phyloP scores from a whole-genome alignment of 2,888 invertebrate genomes.

The Leptopilina drosophilae region DNA sequence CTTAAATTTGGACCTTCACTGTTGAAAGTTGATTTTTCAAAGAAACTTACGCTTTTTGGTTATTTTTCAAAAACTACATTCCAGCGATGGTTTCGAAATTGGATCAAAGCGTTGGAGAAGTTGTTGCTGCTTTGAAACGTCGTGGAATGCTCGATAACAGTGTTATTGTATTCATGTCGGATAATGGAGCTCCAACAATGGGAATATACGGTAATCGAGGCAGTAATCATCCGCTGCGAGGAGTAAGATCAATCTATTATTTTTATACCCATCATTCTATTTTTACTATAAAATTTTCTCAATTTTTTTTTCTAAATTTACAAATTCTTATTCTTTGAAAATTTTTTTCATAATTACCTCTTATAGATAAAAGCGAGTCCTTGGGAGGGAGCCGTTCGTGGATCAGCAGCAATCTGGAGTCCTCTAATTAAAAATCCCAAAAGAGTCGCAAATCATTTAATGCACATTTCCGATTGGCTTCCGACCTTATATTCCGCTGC shows the following conservation, averaged over 20 bases:
- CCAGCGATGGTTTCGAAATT: slow-evolving; percentile 90
- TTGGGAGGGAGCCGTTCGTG: slow-evolving; percentile 82
- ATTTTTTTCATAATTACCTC: no score
- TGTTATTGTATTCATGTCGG: slow-evolving; percentile 90
- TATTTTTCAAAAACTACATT: not conserved
- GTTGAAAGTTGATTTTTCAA: no score
- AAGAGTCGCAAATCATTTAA: slow-evolving; percentile 78
- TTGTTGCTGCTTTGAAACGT: slow-evolving; percentile 83
- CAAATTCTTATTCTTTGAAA: no score
- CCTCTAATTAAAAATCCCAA: slow-evolving; percentile 75
- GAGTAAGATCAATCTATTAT: slow-evolving; percentile 78
- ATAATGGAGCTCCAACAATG: slow-evolving; percentile 90
- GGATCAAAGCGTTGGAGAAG: slow-evolving; percentile 89
- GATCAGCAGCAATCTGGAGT: slow-evolving; percentile 80
- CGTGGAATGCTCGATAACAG: slow-evolving; percentile 87
- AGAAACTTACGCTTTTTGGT: no score
- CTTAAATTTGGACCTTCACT: no score
- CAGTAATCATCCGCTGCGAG: slow-evolving; percentile 88
- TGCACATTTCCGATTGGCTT: slow-evolving; percentile 81
- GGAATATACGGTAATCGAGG: slow-evolving; percentile 86
- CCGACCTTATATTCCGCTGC: slow-evolving; percentile 80
- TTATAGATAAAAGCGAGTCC: slow-evolving; percentile 80
- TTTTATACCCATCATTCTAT: no score
- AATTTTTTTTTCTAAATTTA: no score
- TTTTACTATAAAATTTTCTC: no score